Evolutionary conservation across 2,797 vertebrate genomes (phyloP).

Genomic region (Notoglanidium macrostoma): DNA sequence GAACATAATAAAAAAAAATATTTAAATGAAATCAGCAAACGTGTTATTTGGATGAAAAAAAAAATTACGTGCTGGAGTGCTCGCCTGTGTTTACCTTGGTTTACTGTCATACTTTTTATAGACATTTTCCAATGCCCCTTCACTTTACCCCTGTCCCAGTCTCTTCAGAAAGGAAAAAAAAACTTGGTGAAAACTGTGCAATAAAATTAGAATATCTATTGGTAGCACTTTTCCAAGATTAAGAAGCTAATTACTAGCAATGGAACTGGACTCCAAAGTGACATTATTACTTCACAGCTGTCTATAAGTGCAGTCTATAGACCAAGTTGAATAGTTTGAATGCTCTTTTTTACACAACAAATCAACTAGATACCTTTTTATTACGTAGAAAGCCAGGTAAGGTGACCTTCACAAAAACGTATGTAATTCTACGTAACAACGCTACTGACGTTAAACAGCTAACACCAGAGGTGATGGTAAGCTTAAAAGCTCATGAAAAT

Average conservation of each 20-base stretch:
- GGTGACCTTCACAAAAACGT: background rate
- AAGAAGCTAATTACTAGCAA: background rate
- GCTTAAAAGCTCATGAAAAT: background rate
- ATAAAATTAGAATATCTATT: constrained; percentile 2
- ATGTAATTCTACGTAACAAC: background rate
- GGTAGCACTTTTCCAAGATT: background rate
- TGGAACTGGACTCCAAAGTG: background rate
- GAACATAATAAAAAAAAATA: background rate
- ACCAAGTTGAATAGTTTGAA: background rate
- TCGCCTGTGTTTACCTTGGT: background rate
- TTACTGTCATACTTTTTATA: background rate
- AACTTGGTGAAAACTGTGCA: background rate
- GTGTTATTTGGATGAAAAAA: background rate
- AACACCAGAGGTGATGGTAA: background rate
- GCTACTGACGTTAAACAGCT: background rate
- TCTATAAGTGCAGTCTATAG: background rate
- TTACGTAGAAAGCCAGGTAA: background rate
- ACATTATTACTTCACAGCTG: background rate
- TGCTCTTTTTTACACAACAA: background rate
- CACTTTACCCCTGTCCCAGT: background rate
- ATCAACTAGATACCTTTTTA: background rate
- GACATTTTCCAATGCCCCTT: background rate
- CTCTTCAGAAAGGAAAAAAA: background rate
- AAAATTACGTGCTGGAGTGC: background rate
- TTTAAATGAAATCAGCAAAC: background rate